phyloP scores from a whole-genome alignment of 2,113 vertebrate genomes.

The Chaetops frenatus region DNA sequence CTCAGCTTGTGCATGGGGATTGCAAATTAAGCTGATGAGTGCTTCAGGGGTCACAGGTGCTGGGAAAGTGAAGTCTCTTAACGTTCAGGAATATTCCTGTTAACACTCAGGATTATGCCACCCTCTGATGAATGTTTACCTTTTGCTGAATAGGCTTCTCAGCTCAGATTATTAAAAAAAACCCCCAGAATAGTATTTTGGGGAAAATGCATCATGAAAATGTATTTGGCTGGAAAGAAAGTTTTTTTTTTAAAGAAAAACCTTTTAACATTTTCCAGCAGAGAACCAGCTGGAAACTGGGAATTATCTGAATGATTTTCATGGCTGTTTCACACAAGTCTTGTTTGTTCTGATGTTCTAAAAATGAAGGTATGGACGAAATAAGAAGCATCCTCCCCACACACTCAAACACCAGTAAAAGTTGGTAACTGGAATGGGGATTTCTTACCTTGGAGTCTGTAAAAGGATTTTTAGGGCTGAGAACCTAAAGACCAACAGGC shows the following conservation, averaged over 20 bases:
- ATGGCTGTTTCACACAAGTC: neutral
- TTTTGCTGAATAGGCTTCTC: neutral
- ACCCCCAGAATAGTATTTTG: neutral
- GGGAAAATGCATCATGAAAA: neutral
- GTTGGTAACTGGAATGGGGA: neutral
- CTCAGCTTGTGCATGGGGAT: constrained; percentile 10
- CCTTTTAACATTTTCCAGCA: neutral
- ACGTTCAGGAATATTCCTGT: neutral
- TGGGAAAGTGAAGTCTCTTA: constrained; percentile 29
- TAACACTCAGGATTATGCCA: neutral
- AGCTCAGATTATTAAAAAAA: neutral
- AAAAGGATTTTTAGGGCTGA: neutral
- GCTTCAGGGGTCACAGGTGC: constrained; percentile 36
- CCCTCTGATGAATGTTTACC: neutral
- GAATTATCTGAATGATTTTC: neutral
- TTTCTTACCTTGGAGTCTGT: neutral
- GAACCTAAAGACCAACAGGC: neutral
- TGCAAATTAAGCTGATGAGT: constrained; percentile 56
- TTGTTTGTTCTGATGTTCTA: neutral
- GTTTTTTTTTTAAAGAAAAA: neutral
- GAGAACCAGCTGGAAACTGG: neutral
- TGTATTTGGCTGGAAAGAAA: neutral
- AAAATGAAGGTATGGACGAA: neutral
- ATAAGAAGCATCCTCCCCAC: neutral
- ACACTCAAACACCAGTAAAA: neutral